Percentiles rank a stretch among this genome's conserved stretches.
Evolutionary conservation across 2,888 invertebrate genomes (phyloP).

Genomic region (Smittia aterrima): DNA sequence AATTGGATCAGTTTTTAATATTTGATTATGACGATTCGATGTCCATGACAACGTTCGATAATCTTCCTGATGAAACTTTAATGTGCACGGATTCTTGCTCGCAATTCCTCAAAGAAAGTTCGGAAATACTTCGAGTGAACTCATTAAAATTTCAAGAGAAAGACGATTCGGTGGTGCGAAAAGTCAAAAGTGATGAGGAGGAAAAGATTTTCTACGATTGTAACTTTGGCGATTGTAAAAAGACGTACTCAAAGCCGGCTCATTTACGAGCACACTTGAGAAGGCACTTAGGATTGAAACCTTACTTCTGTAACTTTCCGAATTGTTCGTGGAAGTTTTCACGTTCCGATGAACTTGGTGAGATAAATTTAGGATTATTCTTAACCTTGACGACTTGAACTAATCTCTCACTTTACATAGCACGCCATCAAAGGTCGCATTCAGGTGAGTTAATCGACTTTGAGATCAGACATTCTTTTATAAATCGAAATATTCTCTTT

Average conservation of each 20-base stretch:
- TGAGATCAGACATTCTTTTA: neutral
- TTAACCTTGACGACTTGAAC: conserved; percentile 13
- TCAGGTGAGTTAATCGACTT: conserved; percentile 21
- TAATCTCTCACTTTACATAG: neutral
- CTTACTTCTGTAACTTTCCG: conserved; percentile 70
- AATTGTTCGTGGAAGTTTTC: conserved; percentile 92
- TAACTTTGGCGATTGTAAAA: conserved; percentile 69
- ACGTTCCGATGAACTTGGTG: conserved; percentile 76
- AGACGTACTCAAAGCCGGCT: conserved; percentile 85
- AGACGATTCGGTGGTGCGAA: conserved; percentile 42
- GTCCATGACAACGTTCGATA: conserved; percentile 24
- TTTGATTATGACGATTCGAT: conserved; percentile 37
- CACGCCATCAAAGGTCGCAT: conserved; percentile 31
- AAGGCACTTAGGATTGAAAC: conserved; percentile 72
- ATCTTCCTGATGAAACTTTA: conserved; percentile 58
- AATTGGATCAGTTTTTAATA: conserved; percentile 34
- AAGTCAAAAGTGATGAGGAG: conserved; percentile 48
- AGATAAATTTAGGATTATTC: neutral
- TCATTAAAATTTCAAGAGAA: conserved; percentile 42
- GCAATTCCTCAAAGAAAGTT: conserved; percentile 56
- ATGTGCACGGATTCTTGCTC: conserved; percentile 59
- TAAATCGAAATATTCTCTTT: neutral
- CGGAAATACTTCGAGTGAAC: conserved; percentile 48
- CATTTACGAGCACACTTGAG: conserved; percentile 86
- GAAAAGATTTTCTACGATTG: conserved; percentile 63